Percentiles rank a stretch among this genome's conserved stretches.
Conservation (phyloP, 2,113 vertebrate species). For the human (Homo sapiens) region DNA sequence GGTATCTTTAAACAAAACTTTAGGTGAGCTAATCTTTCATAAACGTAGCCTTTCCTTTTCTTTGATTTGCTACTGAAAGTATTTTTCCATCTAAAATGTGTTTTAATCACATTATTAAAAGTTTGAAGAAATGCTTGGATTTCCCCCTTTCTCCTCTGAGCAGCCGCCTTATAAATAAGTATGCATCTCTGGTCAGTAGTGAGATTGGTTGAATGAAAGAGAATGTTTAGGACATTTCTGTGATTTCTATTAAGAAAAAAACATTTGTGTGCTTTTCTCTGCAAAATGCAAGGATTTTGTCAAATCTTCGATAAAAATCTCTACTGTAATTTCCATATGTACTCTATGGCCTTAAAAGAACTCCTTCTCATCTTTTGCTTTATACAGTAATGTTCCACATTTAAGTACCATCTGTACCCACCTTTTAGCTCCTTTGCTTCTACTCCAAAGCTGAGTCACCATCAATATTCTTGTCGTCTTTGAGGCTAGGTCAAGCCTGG, state of each 20-base stretch:
- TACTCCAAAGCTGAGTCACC: neutral
- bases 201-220: neutral
- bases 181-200: neutral
- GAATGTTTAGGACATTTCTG: neutral
- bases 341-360: neutral
- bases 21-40: neutral
- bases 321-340: neutral
- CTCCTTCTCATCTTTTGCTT: neutral
- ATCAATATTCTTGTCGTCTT: neutral
- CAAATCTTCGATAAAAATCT: neutral
- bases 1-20: neutral
- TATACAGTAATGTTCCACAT: fast-evolving
- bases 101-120: neutral
- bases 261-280: neutral
- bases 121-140: neutral
- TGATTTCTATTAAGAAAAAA: neutral
- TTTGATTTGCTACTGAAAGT: neutral
- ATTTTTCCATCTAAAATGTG: neutral
- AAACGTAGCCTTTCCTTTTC: neutral
- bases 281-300: neutral
- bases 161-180: conserved; percentile 5
- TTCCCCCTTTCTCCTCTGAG: neutral
- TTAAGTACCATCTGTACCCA: neutral
- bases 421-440: neutral
- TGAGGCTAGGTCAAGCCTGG: neutral